These are phyloP conservation scores for Austrofundulus limnaeus DNA, from an alignment of 2,113 vertebrate species.

Conservation along the genomic window DNA sequence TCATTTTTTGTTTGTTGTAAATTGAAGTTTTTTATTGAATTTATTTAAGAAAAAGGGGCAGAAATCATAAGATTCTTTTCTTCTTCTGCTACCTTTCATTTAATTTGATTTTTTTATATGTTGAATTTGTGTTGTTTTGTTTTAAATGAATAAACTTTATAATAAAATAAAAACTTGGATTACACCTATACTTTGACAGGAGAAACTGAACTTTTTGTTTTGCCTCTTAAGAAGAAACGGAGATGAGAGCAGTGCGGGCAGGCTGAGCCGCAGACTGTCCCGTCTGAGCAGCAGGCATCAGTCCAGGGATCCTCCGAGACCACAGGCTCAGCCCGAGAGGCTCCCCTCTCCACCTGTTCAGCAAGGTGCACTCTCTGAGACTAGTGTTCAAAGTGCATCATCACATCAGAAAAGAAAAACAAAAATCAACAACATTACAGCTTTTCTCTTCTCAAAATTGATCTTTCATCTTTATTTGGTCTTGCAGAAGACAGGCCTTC, in stretches of 20 bases:
- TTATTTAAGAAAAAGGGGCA: too few species aligned
- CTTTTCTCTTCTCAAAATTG: background rate
- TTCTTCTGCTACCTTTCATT: too few species aligned
- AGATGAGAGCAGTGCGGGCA: constrained; percentile 66
- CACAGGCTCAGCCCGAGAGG: constrained; percentile 46
- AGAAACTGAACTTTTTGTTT: background rate
- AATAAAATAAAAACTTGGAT: too few species aligned
- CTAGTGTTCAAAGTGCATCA: background rate
- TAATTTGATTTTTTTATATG: too few species aligned
- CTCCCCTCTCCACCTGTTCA: constrained; percentile 35
- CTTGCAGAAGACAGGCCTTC: constrained; percentile 44
- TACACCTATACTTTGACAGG: too few species aligned
- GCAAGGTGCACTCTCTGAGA: constrained; percentile 40
- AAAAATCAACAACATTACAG: background rate
- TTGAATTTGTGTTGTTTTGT: too few species aligned
- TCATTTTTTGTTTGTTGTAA: too few species aligned
- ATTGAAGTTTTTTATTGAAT: too few species aligned
- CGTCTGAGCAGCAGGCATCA: constrained; percentile 69
- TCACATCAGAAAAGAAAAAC: background rate
- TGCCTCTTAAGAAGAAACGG: constrained; percentile 57
- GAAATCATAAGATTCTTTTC: too few species aligned
- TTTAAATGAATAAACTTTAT: too few species aligned
- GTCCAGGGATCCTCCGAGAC: constrained; percentile 64
- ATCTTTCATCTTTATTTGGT: background rate
- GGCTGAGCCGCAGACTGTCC: constrained; percentile 72